phyloP scores from a whole-genome alignment of 2,888 invertebrate genomes.

The Acanthosepion lycidas region DNA sequence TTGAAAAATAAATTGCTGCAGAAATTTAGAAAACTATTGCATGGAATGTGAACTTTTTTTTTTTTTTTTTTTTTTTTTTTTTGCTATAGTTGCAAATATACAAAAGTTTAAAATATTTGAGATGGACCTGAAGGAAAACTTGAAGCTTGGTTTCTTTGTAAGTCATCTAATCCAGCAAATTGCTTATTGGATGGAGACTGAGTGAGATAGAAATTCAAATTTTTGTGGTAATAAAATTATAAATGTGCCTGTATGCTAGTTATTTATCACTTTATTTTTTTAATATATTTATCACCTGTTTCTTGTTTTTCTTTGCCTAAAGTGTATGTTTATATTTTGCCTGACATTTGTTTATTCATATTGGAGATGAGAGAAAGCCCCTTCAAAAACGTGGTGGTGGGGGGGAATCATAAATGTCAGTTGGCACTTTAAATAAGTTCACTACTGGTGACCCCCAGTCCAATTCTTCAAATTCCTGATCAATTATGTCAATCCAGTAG shows the following conservation, averaged over 20 bases:
- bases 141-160: background rate
- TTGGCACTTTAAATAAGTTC: too few species aligned
- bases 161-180: background rate
- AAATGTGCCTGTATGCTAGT: background rate
- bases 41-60: background rate
- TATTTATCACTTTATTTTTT: background rate
- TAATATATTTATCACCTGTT: background rate
- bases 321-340: background rate
- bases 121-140: background rate
- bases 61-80: background rate
- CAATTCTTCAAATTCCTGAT: too few species aligned
- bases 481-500: too few species aligned
- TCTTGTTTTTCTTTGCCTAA: background rate
- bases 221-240: too few species aligned
- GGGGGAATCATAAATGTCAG: too few species aligned
- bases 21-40: too few species aligned
- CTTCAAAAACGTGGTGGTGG: too few species aligned
- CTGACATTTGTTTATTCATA: background rate
- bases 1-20: too few species aligned
- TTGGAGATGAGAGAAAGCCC: background rate
- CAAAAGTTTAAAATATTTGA: background rate
- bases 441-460: too few species aligned
- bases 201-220: background rate
- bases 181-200: background rate
- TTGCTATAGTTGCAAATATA: background rate